Evolutionary conservation across 1,140 invertebrate genomes (phyloP).

Genomic region (Cherax destructor): DNA sequence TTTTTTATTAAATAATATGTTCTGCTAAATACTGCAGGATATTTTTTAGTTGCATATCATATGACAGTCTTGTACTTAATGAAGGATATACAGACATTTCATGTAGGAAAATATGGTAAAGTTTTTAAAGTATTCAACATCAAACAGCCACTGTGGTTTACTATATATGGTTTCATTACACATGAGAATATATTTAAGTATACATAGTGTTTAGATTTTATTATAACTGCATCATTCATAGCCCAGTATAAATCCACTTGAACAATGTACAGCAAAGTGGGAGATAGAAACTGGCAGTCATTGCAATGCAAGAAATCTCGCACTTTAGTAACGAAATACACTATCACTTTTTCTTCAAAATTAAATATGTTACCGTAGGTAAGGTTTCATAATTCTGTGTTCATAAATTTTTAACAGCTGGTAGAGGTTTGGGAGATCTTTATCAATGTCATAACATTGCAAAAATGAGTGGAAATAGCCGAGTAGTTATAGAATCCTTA

Average conservation of each 20-base stretch:
- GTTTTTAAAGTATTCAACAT: neutral
- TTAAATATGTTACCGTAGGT: neutral
- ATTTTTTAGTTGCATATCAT: neutral
- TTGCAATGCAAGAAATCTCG: neutral
- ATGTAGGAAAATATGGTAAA: neutral
- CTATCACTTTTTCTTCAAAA: neutral
- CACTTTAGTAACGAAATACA: neutral
- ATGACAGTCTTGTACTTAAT: neutral
- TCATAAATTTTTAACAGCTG: neutral
- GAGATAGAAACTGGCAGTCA: neutral
- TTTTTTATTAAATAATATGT: neutral
- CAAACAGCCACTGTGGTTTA: neutral
- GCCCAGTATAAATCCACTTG: neutral
- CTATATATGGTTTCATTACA: neutral
- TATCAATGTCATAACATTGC: neutral
- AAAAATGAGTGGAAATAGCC: neutral
- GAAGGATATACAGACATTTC: neutral
- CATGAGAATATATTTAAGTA: neutral
- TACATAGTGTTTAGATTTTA: neutral
- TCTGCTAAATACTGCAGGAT: neutral
- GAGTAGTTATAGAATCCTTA: neutral
- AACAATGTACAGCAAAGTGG: neutral
- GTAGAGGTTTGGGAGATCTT: neutral
- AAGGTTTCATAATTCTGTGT: neutral
- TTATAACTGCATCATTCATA: neutral